phyloP scores from a whole-genome alignment of 2,113 vertebrate species.

The Pelodiscus sinensis region DNA sequence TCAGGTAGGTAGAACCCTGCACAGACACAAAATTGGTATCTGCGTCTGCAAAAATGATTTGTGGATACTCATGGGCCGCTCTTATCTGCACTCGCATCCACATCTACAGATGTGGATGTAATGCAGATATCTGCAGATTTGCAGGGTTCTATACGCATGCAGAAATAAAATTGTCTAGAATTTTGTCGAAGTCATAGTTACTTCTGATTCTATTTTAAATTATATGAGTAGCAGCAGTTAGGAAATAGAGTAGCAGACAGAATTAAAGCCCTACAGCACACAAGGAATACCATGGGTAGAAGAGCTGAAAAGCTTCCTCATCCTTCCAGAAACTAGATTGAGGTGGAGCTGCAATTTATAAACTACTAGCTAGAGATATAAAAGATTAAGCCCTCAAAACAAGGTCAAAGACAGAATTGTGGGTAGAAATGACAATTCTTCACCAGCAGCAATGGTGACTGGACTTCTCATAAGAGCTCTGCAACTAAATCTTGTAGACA shows the following conservation, averaged over 20 bases:
- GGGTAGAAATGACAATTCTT: not conserved
- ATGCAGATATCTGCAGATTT: too few species aligned
- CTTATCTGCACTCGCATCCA: too few species aligned
- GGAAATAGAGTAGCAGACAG: not conserved
- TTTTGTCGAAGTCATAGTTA: not conserved
- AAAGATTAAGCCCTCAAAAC: not conserved
- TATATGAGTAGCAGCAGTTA: fast-evolving
- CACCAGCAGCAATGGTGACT: not conserved
- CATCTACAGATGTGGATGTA: too few species aligned
- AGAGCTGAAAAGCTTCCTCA: not conserved
- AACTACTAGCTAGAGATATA: fast-evolving
- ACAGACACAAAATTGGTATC: too few species aligned
- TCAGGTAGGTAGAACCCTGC: too few species aligned
- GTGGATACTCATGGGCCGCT: too few species aligned
- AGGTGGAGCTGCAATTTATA: not conserved
- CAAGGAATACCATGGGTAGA: not conserved
- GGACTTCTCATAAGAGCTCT: not conserved
- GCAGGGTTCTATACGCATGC: too few species aligned
- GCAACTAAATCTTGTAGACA: not conserved
- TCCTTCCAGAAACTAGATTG: not conserved
- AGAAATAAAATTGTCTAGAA: not conserved
- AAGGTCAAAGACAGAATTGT: not conserved
- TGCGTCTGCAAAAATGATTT: too few species aligned
- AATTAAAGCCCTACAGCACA: not conserved
- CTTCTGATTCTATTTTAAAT: fast-evolving